These are phyloP conservation scores for Drosophila santomea DNA, from an alignment of 1,140 invertebrate species.

Conservation along the genomic window DNA sequence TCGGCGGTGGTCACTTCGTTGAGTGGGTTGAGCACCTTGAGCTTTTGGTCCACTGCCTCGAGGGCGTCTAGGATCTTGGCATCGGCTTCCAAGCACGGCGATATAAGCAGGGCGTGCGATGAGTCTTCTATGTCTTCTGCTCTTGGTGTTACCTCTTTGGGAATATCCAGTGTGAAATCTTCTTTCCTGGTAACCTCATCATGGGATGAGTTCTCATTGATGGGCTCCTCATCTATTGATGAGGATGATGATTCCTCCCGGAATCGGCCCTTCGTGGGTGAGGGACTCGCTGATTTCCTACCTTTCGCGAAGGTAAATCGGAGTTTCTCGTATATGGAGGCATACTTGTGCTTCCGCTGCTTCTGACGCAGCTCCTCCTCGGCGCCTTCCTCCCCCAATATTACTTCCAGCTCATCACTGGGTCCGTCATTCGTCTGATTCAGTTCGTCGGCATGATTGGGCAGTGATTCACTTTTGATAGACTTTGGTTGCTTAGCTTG, in stretches of 20 bases:
- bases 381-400: not conserved
- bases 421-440: slow-evolving; percentile 20
- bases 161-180: not conserved
- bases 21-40: slow-evolving; percentile 52
- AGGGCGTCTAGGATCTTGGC: slow-evolving; percentile 70
- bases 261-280: slow-evolving; percentile 27
- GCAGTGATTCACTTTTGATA: slow-evolving; percentile 9
- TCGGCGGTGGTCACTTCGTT: not conserved
- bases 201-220: not conserved
- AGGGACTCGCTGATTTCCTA: slow-evolving; percentile 47
- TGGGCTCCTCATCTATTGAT: not conserved
- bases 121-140: not conserved
- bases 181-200: not conserved
- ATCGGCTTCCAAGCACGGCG: slow-evolving; percentile 65
- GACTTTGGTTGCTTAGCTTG: slow-evolving; percentile 32
- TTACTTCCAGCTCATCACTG: not conserved
- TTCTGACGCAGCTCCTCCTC: slow-evolving; percentile 58
- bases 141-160: not conserved
- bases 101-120: not conserved
- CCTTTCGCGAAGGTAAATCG: slow-evolving; percentile 63
- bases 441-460: not conserved
- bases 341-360: slow-evolving; percentile 75
- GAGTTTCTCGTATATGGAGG: slow-evolving; percentile 78
- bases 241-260: too few relatives aligned
- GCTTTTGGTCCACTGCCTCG: slow-evolving; percentile 65